phyloP scores from a whole-genome alignment of 2,797 vertebrate species.

The Setipinna tenuifilis region DNA sequence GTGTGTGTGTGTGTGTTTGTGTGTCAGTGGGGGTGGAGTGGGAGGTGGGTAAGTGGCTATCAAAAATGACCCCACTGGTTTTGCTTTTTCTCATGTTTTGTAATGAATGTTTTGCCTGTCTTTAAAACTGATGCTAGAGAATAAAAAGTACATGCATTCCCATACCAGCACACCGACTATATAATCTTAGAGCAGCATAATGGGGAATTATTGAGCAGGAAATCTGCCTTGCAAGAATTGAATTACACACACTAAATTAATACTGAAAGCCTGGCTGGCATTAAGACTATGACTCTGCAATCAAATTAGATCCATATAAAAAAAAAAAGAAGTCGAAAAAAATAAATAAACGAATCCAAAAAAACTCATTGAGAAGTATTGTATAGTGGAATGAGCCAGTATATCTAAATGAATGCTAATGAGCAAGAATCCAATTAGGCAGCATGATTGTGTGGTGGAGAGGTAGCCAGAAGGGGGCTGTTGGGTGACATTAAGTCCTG shows the following conservation, averaged over 20 bases:
- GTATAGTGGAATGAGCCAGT: conserved; percentile 66
- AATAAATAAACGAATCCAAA: conserved; percentile 64
- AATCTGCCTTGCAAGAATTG: conserved; percentile 61
- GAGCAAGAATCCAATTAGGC: conserved; percentile 66
- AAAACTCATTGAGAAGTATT: conserved; percentile 67
- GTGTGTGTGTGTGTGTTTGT: not conserved
- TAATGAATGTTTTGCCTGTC: conserved; percentile 56
- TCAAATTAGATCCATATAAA: conserved; percentile 67
- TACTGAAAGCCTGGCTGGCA: conserved; percentile 69
- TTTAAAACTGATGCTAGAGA: conserved; percentile 53
- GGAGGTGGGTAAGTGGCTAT: conserved; percentile 38
- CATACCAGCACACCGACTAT: conserved; percentile 44
- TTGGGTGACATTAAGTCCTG: conserved; percentile 49
- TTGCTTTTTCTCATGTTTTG: conserved; percentile 50
- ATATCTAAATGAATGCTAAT: conserved; percentile 73
- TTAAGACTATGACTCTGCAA: conserved; percentile 67
- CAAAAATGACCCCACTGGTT: conserved; percentile 57
- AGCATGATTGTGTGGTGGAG: conserved; percentile 64
- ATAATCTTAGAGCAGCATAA: conserved; percentile 48
- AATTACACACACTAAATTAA: conserved; percentile 74
- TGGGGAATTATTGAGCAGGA: conserved; percentile 51
- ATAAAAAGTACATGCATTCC: conserved; percentile 34
- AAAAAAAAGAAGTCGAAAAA: conserved; percentile 30
- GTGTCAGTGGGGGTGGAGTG: no score
- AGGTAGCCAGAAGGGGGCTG: conserved; percentile 52